Evolutionary conservation across 1,140 invertebrate species (phyloP).

Genomic region (honey bee (Apis mellifera)): Amel_HAv3.1 CM009932.2:10502501-10503000

Average conservation of each 20-base stretch:
- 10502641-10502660: conserved; percentile 57
- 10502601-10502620: conserved; percentile 25
- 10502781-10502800: conserved; percentile 11
- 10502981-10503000: background rate
- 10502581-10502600: conserved; percentile 66
- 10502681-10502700: background rate
- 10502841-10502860: conserved; percentile 28
- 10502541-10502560: conserved; percentile 56
- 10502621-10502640: conserved; percentile 61
- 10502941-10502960: conserved; percentile 21
- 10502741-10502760: conserved; percentile 54
- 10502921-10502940: conserved; percentile 27
- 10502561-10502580: conserved; percentile 62
- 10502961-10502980: conserved; percentile 41
- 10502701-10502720: background rate
- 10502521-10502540: conserved; percentile 48
- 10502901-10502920: conserved; percentile 26
- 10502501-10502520: conserved; percentile 53
- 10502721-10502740: conserved; percentile 14
- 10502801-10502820: conserved; percentile 26
- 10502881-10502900: conserved; percentile 36
- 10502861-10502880: conserved; percentile 46
- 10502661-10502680: background rate
- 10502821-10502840: conserved; percentile 41
- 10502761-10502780: conserved; percentile 54